Percentiles rank a stretch among this genome's conserved stretches.
phyloP scores from a whole-genome alignment of 2,797 vertebrate genomes.

The Potorous gilbertii region DNA sequence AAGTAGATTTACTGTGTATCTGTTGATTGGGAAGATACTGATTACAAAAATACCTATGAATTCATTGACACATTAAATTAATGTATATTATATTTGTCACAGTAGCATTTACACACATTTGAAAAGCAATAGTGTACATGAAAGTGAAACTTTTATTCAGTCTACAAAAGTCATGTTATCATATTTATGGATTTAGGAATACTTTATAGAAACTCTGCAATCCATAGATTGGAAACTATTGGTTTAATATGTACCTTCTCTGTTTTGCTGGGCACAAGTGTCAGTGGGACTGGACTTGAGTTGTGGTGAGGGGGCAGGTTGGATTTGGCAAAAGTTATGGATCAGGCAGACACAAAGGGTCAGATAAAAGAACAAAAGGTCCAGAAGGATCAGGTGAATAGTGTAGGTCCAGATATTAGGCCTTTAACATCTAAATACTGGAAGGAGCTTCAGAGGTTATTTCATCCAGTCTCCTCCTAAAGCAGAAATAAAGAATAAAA shows the following conservation, averaged over 20 bases:
- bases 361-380: not conserved
- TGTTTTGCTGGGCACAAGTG: not conserved
- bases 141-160: not conserved
- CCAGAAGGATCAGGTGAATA: not conserved
- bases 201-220: not conserved
- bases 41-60: not conserved
- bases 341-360: not conserved
- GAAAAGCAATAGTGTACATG: not conserved
- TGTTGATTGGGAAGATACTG: not conserved
- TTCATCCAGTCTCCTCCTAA: not conserved
- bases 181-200: not conserved
- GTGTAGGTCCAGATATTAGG: not conserved
- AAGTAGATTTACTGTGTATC: not conserved
- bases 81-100: not conserved
- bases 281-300: not conserved
- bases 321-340: not conserved
- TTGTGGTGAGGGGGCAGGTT: not conserved
- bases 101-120: not conserved
- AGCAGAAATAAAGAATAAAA: not conserved
- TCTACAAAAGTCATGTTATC: not conserved
- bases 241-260: not conserved
- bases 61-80: not conserved
- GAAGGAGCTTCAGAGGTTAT: not conserved
- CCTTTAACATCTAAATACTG: not conserved
- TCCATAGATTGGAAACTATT: not conserved